Percentiles rank a stretch among this genome's conserved stretches.
Conservation (phyloP, 2,113 vertebrate species). For the Antechinus flavipes region DNA sequence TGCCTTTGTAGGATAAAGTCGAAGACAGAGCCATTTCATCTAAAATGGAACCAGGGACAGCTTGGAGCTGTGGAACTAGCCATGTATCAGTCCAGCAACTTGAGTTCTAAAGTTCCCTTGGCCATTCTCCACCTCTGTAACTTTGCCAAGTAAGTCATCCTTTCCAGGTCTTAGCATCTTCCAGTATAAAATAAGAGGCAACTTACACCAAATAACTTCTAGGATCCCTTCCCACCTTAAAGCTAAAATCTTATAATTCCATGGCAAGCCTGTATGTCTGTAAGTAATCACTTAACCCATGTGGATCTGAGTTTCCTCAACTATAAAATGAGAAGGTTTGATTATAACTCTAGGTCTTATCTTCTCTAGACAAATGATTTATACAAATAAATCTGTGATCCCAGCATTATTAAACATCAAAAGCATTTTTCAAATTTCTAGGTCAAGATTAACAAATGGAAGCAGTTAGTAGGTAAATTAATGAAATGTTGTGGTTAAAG, state of each 20-base stretch:
- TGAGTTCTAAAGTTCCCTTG: neutral
- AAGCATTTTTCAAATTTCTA: neutral
- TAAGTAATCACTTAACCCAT: neutral
- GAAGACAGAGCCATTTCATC: neutral
- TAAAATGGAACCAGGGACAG: constrained; percentile 9
- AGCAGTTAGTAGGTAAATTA: neutral
- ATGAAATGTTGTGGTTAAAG: neutral
- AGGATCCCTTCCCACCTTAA: too few relatives aligned
- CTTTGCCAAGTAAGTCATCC: neutral
- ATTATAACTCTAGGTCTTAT: neutral
- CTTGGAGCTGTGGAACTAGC: neutral
- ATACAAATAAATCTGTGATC: neutral
- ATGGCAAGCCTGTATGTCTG: neutral
- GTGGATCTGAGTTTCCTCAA: neutral
- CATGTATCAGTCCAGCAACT: neutral
- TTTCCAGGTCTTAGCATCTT: neutral
- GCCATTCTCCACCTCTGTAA: neutral
- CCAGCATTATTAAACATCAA: neutral
- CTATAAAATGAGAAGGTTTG: neutral
- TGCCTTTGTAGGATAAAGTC: neutral
- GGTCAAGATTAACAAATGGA: neutral
- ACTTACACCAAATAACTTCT: neutral
- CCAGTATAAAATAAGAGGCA: neutral
- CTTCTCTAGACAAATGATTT: neutral
- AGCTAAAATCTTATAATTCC: neutral